Evolutionary conservation across 2,113 vertebrate species (phyloP).

Genomic region (Aegotheles bennettii): DNA sequence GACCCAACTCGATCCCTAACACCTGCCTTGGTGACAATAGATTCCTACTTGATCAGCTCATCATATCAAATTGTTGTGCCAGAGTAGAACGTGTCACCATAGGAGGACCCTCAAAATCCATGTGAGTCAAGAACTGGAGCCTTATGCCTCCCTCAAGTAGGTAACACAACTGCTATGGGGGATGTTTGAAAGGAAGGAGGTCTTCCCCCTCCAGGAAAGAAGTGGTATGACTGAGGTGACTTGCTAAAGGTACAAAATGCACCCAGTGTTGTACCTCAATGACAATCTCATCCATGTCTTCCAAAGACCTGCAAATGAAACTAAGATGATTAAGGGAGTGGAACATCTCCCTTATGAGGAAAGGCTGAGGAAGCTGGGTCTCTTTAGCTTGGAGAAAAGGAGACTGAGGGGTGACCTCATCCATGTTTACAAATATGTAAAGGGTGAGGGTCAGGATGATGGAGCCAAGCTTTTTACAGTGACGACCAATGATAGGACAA

Average conservation of each 20-base stretch:
- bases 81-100: neutral
- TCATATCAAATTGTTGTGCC: neutral
- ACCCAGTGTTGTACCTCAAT: neutral
- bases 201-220: neutral
- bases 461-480: too few relatives aligned
- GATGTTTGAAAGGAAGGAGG: neutral
- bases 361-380: too few relatives aligned
- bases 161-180: neutral
- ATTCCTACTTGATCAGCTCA: neutral
- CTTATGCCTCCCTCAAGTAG: neutral
- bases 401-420: too few relatives aligned
- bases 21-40: neutral
- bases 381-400: too few relatives aligned
- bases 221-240: neutral
- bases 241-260: neutral
- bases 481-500: too few relatives aligned
- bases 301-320: neutral
- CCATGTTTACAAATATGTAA: too few relatives aligned
- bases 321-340: too few relatives aligned
- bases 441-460: too few relatives aligned
- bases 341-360: too few relatives aligned
- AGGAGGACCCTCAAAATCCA: neutral
- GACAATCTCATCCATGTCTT: neutral
- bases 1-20: neutral
- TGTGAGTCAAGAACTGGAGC: rapidly evolving